These are phyloP conservation scores for Drosophila bocki DNA, from an alignment of 1,140 invertebrate genomes.

Conservation along the genomic window DNA sequence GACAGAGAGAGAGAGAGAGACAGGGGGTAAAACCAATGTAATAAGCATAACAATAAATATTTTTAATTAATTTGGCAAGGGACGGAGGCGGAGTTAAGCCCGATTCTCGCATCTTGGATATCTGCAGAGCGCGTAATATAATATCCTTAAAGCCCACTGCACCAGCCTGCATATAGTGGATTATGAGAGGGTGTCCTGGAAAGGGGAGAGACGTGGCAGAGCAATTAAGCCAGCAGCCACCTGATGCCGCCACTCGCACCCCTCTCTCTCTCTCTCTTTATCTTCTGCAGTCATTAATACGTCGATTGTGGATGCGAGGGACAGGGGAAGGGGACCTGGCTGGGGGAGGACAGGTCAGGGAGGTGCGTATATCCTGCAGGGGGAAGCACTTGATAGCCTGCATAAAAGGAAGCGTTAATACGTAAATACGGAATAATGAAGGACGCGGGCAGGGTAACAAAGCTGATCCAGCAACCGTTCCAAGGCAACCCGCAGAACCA, in stretches of 20 bases:
- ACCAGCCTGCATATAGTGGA: constrained; percentile 27
- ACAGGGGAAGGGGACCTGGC: not conserved
- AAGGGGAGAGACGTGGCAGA: constrained; percentile 1
- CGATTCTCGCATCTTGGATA: constrained; percentile 10
- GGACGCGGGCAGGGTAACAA: not conserved
- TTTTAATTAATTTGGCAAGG: constrained; percentile 65
- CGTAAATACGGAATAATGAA: constrained; percentile 70
- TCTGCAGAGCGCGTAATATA: constrained; percentile 30
- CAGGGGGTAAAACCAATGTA: constrained; percentile 21
- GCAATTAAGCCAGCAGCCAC: constrained; percentile 62
- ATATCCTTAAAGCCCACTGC: constrained; percentile 45
- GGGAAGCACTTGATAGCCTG: constrained; percentile 46
- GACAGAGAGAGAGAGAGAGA: constrained; percentile 1
- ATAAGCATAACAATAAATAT: constrained; percentile 74
- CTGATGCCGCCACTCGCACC: constrained; percentile 22
- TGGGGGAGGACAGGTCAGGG: constrained; percentile 5
- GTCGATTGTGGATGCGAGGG: constrained; percentile 17
- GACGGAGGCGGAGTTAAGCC: constrained; percentile 12
- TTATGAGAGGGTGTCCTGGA: constrained; percentile 10
- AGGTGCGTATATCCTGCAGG: constrained; percentile 21
- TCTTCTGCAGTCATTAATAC: constrained; percentile 28
- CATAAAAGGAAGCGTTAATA: constrained; percentile 69
- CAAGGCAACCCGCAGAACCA: not conserved
- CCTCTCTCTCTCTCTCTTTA: not conserved
- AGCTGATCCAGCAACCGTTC: not conserved